Evolutionary conservation across 2,797 vertebrate genomes (phyloP).

Genomic region (Ptychadena robeensis): DNA sequence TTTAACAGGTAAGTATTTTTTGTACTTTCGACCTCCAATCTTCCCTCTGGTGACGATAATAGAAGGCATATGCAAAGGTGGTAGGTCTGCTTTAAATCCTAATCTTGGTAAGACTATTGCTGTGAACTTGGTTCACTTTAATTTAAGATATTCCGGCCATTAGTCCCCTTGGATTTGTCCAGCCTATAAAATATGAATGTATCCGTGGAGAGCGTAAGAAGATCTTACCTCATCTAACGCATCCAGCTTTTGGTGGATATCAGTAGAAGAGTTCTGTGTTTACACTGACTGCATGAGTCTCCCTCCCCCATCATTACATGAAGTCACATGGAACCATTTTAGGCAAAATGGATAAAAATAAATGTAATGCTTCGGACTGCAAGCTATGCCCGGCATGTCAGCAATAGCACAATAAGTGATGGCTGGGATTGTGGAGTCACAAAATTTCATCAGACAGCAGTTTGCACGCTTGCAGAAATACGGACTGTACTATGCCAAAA

Average conservation of each 20-base stretch:
- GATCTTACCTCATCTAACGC: background rate
- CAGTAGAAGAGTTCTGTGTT: background rate
- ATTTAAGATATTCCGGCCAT: too few relatives aligned
- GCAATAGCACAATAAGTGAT: background rate
- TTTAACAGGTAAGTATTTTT: too few relatives aligned
- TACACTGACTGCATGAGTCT: background rate
- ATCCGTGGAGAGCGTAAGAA: background rate
- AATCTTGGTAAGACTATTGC: too few relatives aligned
- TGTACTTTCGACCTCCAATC: too few relatives aligned
- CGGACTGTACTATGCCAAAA: constrained; percentile 15
- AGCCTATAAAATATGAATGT: background rate
- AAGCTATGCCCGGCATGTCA: background rate
- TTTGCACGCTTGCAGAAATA: constrained; percentile 10
- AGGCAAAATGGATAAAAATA: constrained; percentile 32
- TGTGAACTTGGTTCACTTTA: too few relatives aligned
- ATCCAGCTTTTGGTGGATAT: background rate
- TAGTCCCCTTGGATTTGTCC: too few relatives aligned
- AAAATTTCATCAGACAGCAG: constrained; percentile 5
- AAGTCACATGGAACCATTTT: constrained; percentile 31
- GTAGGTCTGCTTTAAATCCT: too few relatives aligned
- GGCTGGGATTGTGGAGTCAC: background rate
- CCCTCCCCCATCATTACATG: constrained; percentile 10
- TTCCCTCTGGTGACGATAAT: too few relatives aligned
- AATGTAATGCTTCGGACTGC: constrained; percentile 16
- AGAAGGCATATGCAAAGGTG: too few relatives aligned